Conservation (phyloP, 2,797 vertebrate genomes). For the Dendrocincla tyrannina region DNA sequence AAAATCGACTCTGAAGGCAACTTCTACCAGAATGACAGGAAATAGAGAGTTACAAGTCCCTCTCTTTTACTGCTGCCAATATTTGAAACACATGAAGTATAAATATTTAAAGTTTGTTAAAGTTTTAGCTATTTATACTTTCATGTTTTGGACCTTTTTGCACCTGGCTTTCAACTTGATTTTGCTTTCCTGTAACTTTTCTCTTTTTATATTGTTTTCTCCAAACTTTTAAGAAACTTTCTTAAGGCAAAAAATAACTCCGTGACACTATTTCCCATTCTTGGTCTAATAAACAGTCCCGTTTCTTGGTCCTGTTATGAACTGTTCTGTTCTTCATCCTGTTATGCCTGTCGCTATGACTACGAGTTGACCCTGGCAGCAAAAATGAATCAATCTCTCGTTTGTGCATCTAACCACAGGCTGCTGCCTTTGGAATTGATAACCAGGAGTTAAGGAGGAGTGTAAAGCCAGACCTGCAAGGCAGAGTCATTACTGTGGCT, state of each 20-base stretch:
- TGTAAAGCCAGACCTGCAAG: background rate
- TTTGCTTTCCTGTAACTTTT: background rate
- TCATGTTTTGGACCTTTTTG: background rate
- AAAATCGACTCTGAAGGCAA: background rate
- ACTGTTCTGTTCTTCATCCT: constrained; percentile 49
- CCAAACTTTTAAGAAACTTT: background rate
- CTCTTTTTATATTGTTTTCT: background rate
- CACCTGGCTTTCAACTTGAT: background rate
- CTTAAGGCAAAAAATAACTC: constrained; percentile 1
- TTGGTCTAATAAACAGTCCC: background rate
- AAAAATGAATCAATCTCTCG: constrained; percentile 35
- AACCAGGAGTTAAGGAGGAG: background rate
- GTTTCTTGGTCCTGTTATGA: constrained; percentile 19
- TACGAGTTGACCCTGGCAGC: constrained; percentile 45
- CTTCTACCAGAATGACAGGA: background rate
- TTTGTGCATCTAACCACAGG: constrained; percentile 35
- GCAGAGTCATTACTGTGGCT: background rate
- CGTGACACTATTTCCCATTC: background rate
- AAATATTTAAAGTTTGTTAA: background rate
- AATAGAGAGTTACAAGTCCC: background rate
- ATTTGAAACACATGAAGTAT: background rate
- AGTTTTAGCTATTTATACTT: background rate
- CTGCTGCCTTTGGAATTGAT: background rate
- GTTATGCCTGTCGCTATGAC: constrained; percentile 54
- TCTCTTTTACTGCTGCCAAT: background rate